phyloP scores from a whole-genome alignment of 2,113 vertebrate species.

The Antennarius striatus region DNA sequence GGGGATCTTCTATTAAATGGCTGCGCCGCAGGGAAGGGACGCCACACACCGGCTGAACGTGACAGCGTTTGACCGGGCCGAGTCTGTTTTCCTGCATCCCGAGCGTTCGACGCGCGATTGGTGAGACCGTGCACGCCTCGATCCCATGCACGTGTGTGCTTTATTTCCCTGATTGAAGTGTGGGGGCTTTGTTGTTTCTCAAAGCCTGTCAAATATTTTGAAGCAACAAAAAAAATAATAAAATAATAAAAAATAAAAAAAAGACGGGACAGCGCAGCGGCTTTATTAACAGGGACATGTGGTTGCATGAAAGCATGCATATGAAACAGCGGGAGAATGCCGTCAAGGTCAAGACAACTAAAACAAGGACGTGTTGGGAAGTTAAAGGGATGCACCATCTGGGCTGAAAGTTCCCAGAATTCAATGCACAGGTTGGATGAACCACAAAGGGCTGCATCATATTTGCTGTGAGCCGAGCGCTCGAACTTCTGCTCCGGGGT shows the following conservation, averaged over 20 bases:
- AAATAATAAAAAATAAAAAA: background rate
- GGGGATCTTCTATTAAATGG: constrained; percentile 60
- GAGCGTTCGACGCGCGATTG: constrained; percentile 9
- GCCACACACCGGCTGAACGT: constrained; percentile 25
- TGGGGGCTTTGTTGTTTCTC: constrained; percentile 57
- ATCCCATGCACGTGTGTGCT: constrained; percentile 13
- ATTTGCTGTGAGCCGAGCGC: no score
- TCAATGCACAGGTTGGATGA: constrained; percentile 43
- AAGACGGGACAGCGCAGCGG: constrained; percentile 33
- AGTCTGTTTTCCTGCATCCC: constrained; percentile 17
- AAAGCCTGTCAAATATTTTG: constrained; percentile 65
- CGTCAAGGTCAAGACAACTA: constrained; percentile 64
- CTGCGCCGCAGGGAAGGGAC: constrained; percentile 43
- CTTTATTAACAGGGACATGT: constrained; percentile 55
- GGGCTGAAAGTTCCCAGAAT: constrained; percentile 35
- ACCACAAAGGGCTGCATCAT: constrained; percentile 27
- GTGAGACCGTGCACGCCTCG: background rate
- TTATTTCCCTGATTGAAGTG: constrained; percentile 60
- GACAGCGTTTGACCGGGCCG: constrained; percentile 33
- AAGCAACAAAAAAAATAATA: constrained; percentile 15
- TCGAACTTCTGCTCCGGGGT: constrained; percentile 9
- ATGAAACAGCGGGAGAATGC: constrained; percentile 25
- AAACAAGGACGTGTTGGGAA: constrained; percentile 36
- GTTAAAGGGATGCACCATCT: constrained; percentile 48
- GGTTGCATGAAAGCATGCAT: constrained; percentile 51